These are phyloP conservation scores for Carollia perspicillata DNA, from an alignment of 2,113 vertebrate genomes.

Conservation along the genomic window DNA sequence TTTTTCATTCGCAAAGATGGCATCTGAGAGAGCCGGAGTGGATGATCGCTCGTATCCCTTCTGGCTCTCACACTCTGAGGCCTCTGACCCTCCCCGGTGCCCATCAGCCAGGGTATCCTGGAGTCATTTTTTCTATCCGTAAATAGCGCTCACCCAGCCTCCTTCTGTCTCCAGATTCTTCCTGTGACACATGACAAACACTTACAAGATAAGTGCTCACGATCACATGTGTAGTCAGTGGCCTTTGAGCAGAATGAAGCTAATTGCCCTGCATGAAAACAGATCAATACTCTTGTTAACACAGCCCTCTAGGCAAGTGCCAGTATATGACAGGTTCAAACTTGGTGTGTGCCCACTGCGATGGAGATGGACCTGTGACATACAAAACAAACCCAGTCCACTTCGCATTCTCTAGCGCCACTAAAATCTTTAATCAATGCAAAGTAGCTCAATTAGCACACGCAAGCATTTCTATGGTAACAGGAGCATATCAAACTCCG, in stretches of 20 bases:
- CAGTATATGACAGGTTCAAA: not conserved
- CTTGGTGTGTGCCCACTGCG: not conserved
- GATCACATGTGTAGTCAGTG: not conserved
- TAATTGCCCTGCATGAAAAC: constrained; percentile 6
- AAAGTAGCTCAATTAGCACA: not conserved
- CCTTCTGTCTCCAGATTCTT: not conserved
- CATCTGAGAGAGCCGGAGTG: not conserved
- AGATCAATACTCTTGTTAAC: constrained; percentile 23
- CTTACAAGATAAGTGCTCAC: not conserved
- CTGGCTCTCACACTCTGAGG: no score
- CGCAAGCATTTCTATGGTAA: not conserved
- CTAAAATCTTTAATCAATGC: not conserved
- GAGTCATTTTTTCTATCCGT: not conserved
- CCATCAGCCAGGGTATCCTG: not conserved
- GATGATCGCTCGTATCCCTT: no score
- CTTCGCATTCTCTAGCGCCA: not conserved
- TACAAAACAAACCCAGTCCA: not conserved
- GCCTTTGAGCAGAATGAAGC: not conserved
- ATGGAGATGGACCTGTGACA: not conserved
- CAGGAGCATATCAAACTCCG: not conserved
- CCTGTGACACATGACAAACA: not conserved
- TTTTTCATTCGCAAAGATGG: not conserved
- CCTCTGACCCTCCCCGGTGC: not conserved
- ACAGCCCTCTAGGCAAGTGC: not conserved
- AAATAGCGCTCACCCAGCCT: not conserved